These are phyloP conservation scores for Nothocercus julius DNA, from an alignment of 2,113 vertebrate species.

Conservation along the genomic window DNA sequence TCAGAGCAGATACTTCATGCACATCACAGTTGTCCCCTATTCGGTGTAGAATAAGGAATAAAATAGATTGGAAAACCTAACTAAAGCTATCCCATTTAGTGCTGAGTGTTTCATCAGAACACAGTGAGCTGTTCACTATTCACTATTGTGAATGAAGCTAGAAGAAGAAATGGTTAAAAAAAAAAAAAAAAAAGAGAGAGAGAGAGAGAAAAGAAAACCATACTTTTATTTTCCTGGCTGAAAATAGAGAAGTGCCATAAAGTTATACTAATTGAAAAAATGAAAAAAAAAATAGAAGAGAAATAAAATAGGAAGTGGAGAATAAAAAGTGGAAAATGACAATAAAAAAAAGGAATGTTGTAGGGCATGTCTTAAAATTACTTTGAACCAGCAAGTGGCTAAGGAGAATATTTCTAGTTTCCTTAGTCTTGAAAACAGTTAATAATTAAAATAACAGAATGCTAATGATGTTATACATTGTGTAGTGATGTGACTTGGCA, in stretches of 20 bases:
- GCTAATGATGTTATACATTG: not conserved
- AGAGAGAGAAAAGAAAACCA: fast-evolving
- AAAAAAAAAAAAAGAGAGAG: not conserved
- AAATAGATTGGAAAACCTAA: not conserved
- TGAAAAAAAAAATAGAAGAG: not conserved
- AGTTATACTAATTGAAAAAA: not conserved
- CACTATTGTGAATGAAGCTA: not conserved
- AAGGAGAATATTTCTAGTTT: not conserved
- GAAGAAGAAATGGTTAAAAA: not conserved
- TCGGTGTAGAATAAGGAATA: not conserved
- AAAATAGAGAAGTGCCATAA: not conserved
- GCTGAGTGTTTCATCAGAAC: not conserved
- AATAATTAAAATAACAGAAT: not conserved
- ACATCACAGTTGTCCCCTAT: not conserved
- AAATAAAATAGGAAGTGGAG: not conserved
- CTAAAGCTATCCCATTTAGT: too few relatives aligned
- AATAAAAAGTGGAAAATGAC: not conserved
- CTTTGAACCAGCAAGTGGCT: not conserved
- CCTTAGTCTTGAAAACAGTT: not conserved
- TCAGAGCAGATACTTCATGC: not conserved
- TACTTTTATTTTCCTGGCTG: not conserved
- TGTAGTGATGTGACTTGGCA: not conserved
- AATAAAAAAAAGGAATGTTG: not conserved
- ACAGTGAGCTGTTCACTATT: not conserved
- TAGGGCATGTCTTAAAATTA: not conserved